A percentile compares a stretch with the other conserved stretches of the same genome.
These are phyloP conservation scores for Lamprologus speciosus DNA, from an alignment of 2,113 vertebrate species.

Conservation along the genomic window DNA sequence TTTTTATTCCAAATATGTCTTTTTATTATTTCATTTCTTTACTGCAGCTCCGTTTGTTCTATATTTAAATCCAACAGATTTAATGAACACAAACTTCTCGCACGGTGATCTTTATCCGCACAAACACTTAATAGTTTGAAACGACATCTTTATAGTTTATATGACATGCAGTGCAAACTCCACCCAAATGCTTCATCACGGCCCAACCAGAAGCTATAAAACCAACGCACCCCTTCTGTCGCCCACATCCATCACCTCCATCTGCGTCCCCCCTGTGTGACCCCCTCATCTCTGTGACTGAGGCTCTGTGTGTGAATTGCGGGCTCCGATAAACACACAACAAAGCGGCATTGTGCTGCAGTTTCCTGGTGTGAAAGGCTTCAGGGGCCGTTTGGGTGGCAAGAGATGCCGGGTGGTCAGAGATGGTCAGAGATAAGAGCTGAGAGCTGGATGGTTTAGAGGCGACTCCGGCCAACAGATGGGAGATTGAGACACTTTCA, in stretches of 20 bases:
- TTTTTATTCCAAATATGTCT: background rate
- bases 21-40: background rate
- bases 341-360: constrained; percentile 24
- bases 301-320: background rate
- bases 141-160: background rate
- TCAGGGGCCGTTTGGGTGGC: background rate
- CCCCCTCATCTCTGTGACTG: background rate
- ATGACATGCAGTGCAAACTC: background rate
- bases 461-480: background rate
- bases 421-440: background rate
- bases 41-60: background rate
- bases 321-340: background rate
- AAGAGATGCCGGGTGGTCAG: background rate
- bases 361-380: background rate
- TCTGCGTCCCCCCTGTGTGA: background rate
- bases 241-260: background rate
- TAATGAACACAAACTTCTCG: background rate
- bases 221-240: background rate
- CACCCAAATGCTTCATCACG: background rate
- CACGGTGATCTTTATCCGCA: accelerated
- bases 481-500: background rate
- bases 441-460: background rate
- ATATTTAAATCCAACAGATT: background rate
- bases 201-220: background rate
- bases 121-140: background rate